Conservation (phyloP, 2,888 invertebrate species). For the Andrena minutula region DNA sequence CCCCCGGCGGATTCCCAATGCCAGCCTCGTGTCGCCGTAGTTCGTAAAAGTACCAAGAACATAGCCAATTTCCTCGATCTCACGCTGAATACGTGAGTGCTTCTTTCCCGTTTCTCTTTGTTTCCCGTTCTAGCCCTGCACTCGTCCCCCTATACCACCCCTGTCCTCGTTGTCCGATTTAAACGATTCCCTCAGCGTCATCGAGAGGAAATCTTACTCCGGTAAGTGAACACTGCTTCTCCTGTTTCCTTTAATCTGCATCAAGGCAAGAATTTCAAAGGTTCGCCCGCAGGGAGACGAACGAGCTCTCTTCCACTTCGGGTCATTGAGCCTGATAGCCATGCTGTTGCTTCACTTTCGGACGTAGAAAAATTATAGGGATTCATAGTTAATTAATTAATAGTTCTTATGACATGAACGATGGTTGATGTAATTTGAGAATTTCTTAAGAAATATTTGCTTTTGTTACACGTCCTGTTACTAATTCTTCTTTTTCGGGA, state of each 20-base stretch:
- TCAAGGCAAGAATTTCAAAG: conserved; percentile 2
- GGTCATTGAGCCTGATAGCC: neutral
- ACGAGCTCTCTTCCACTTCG: neutral
- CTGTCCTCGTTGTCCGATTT: conserved; percentile 28
- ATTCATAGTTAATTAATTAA: no score
- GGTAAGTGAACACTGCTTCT: conserved; percentile 1
- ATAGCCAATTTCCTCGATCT: conserved; percentile 67
- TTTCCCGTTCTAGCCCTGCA: conserved; percentile 28
- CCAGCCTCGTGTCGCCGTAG: conserved; percentile 44
- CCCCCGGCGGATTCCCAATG: conserved; percentile 34
- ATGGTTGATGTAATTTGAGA: no score
- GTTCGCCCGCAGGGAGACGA: neutral
- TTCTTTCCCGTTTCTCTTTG: conserved; percentile 41
- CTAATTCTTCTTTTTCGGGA: no score
- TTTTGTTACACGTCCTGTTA: no score
- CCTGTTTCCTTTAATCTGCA: conserved; percentile 40
- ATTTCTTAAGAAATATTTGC: no score
- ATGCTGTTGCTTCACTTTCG: neutral
- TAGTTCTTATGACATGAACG: neutral
- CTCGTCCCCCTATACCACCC: conserved; percentile 15
- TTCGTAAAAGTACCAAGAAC: conserved; percentile 42
- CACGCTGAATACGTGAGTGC: conserved; percentile 66
- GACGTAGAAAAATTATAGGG: neutral
- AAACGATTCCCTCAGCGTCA: conserved; percentile 46
- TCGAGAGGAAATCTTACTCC: conserved; percentile 26